Base-by-base conservation (phyloP, 1,140 invertebrate genomes). In the Drosophila obscura region DNA sequence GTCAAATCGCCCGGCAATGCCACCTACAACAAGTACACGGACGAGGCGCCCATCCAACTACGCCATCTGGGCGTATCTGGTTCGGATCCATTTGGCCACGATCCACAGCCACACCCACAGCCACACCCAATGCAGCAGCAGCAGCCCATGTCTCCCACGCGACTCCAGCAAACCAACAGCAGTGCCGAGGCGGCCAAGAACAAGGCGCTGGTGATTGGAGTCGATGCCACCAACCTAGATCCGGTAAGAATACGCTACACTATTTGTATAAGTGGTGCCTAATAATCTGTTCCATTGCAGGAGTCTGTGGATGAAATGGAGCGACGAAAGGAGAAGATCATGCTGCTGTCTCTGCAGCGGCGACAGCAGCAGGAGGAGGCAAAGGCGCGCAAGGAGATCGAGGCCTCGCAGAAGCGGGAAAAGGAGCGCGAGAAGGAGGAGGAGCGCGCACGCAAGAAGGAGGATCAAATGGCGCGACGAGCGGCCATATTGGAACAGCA, bases 401-500 rank as follows among this genome's bases (percentile, higher is more conserved):
- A 98, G 82, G 94, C 95, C 9, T 96, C 97, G 65, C 94, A 95
- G 52, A 94, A 95, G 35, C 93, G 94, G 52, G 96, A 97, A 87
- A 93, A 94, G 68, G 96, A 98, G 80, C 96, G 96, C 76, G 91
- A 94, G 39, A 97, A 97, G 92, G 95, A 96, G 75, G 98, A 99
- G 83, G 95, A 97, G 78, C 95, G 95, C 77, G 93, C 94, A 44
- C 94, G 95, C 51, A 97, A 98, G 90, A 98, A 98, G 92, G 96
- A 97, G 75, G 97, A 99, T 90, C 98, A 99, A 91, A 95, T 95
- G 85, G 94, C 95, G 39, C 94, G 97, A 77, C 93, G 98, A 65
- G 96, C 97, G 68, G 94, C 94, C 65, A 99, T 99, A 92, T 94
- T 99, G 73, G 97, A 98, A 91, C 96, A 98, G 91, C 97, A 99